A percentile compares a stretch with the other conserved stretches of the same genome.
These are phyloP conservation scores for Chymomyza caudatula DNA, from an alignment of 2,888 invertebrate genomes.

Conservation along the genomic window DNA sequence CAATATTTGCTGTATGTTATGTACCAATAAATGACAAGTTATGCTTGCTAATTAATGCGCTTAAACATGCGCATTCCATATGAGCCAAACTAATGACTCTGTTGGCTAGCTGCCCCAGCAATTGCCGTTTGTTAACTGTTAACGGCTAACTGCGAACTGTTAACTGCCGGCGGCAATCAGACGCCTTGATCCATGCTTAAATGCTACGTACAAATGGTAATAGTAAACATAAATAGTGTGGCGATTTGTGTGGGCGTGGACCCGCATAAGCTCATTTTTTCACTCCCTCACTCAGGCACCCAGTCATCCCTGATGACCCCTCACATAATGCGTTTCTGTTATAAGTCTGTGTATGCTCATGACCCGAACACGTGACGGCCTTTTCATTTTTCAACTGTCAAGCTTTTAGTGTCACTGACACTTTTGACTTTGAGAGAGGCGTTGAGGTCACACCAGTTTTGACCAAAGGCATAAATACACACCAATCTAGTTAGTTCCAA, in stretches of 20 bases:
- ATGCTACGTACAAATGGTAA: neutral
- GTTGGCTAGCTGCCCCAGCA: neutral
- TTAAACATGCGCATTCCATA: constrained; percentile 53
- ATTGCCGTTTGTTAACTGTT: neutral
- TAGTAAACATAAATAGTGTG: neutral
- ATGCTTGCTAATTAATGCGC: constrained; percentile 63
- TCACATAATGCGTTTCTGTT: neutral
- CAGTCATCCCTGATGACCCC: neutral
- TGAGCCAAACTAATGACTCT: constrained; percentile 24
- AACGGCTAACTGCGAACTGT: neutral
- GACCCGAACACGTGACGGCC: neutral
- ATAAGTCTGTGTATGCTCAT: neutral
- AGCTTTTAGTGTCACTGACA: neutral
- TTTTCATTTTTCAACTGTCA: constrained; percentile 1
- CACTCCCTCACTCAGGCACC: neutral
- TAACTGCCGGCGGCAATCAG: neutral
- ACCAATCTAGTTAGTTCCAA: neutral
- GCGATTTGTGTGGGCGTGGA: neutral
- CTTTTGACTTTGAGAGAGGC: neutral
- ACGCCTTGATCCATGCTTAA: neutral
- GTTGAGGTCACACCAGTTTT: neutral
- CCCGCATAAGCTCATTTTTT: neutral
- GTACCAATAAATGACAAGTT: constrained; percentile 63
- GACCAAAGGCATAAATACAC: neutral
- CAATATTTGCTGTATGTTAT: constrained; percentile 43